phyloP scores from a whole-genome alignment of 2,797 vertebrate species.

The Thunnus albacares region DNA sequence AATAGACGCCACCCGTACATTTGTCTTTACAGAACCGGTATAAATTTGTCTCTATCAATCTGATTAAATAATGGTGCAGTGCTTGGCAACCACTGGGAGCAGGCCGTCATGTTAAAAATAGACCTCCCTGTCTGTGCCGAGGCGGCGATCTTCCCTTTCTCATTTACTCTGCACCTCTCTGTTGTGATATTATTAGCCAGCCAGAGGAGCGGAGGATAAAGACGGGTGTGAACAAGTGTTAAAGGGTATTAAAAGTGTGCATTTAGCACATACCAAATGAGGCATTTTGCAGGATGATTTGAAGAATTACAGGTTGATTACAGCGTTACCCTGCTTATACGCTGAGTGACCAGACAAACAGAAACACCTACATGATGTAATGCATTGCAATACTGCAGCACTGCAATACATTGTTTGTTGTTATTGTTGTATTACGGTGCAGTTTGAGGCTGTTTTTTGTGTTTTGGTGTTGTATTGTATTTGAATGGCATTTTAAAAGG shows the following conservation, averaged over 20 bases:
- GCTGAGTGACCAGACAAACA: constrained; percentile 11
- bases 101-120: constrained; percentile 65
- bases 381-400: constrained; percentile 18
- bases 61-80: constrained; percentile 56
- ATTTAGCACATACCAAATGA: constrained; percentile 28
- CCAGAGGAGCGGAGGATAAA: constrained; percentile 19
- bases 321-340: not conserved
- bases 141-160: constrained; percentile 30
- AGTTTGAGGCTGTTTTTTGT: not conserved
- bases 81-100: constrained; percentile 62
- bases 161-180: constrained; percentile 32
- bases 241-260: constrained; percentile 7
- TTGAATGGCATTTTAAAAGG: too few species aligned
- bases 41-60: constrained; percentile 29
- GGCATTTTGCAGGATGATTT: constrained; percentile 15
- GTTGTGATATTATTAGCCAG: constrained; percentile 46
- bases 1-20: not conserved
- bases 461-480: not conserved
- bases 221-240: constrained; percentile 16
- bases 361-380: constrained; percentile 48
- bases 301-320: constrained; percentile 27
- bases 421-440: not conserved
- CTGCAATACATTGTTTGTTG: constrained; percentile 7
- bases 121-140: constrained; percentile 33
- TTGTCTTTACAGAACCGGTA: not conserved